Base-by-base conservation (phyloP, 1,140 invertebrate species). In the Xylocopa sonorina region DNA sequence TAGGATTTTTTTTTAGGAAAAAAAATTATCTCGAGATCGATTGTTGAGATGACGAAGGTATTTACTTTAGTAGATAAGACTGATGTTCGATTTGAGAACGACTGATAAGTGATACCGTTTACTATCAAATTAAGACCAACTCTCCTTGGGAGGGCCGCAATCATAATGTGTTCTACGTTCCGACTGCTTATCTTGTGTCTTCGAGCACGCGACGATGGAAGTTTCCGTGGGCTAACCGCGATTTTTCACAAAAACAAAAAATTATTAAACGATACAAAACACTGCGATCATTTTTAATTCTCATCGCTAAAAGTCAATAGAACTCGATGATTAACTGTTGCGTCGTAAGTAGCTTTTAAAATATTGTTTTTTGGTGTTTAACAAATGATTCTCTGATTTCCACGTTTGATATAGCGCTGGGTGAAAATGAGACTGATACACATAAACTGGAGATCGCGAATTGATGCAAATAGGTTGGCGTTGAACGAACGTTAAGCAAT, bases 1-100 rank as follows among this genome's bases (percentile, higher is more conserved):
- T n/a, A n/a, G n/a, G n/a, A n/a, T n/a, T n/a, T n/a, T n/a, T n/a
- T n/a, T n/a, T n/a, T n/a, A n/a, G n/a, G n/a, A n/a, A 27, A 38
- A 38, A 24, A 34, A 57, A 38, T 68, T 58, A 77, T 68, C 74
- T 60, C 0, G 9, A 46, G 38, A 43, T 1, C 27, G n/a, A n/a
- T n/a, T n/a, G n/a, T n/a, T n/a, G n/a, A 21, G 1, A 18, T 24
- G 5, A 3, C 2, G n/a, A 14, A 27, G 16, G 69, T 69, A 58
- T 68, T n/a, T 46, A 16, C 51, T 43, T 2, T n/a, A 2, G n/a
- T 10, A 10, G 74, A 77, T 77, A 77, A 60, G 18, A 0, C 10
- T 18, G 6, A 27, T 6, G 21, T 38, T 27, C 29, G 46, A 29
- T 50, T 69, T 3, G 29, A 29, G n/a, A 29, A 48, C 46, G 9